Percentiles rank a stretch among this genome's conserved stretches.
phyloP scores from a whole-genome alignment of 1,140 invertebrate species.

The Hydropsyche tenuis region DNA sequence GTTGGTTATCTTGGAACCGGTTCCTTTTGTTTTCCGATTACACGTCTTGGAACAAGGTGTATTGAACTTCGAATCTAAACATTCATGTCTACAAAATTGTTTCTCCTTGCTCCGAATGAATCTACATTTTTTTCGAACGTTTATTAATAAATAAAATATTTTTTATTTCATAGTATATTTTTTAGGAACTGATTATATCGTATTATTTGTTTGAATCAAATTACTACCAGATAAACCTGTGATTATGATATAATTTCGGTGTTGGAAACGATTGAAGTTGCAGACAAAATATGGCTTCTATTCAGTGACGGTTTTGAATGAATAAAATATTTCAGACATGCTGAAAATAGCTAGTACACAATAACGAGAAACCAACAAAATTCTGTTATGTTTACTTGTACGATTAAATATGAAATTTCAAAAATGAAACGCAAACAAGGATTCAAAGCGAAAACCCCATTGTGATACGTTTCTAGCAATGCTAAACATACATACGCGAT shows the following conservation, averaged over 20 bases:
- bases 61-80: constrained; percentile 29
- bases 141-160: too few relatives aligned
- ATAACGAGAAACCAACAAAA: not conserved
- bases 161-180: too few relatives aligned
- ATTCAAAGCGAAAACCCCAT: constrained; percentile 5
- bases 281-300: too few relatives aligned
- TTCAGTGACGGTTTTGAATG: too few relatives aligned
- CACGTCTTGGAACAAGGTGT: constrained; percentile 12
- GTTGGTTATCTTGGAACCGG: constrained; percentile 24
- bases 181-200: too few relatives aligned
- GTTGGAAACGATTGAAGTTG: too few relatives aligned
- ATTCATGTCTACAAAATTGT: constrained; percentile 27
- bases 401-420: constrained; percentile 41
- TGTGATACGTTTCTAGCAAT: constrained; percentile 12
- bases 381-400: constrained; percentile 33
- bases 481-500: not conserved
- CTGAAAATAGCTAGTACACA: not conserved
- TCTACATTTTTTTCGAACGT: not conserved
- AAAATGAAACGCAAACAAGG: constrained; percentile 39
- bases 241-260: too few relatives aligned
- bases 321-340: too few relatives aligned
- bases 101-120: constrained; percentile 2
- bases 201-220: too few relatives aligned
- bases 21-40: constrained; percentile 29
- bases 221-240: too few relatives aligned